Conservation (phyloP, 2,113 vertebrate genomes). For the Arvicanthis niloticus region DNA sequence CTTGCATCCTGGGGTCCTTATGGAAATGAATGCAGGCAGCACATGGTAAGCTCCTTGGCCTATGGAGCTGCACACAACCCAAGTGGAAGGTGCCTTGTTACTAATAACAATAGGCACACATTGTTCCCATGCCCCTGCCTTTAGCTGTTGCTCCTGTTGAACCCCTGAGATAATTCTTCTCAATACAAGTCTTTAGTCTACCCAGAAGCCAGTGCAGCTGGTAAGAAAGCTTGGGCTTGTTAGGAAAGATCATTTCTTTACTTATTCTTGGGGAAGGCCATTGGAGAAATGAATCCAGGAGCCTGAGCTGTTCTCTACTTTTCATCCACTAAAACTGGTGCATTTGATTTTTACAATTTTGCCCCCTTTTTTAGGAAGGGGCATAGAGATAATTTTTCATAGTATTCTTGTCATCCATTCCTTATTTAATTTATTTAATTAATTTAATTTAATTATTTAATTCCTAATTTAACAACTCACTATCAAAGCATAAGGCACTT, state of each 20-base stretch:
- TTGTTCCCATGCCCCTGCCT: neutral
- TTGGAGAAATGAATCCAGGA: neutral
- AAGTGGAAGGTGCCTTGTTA: neutral
- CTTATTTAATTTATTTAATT: no score
- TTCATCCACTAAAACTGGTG: neutral
- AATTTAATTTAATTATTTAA: no score
- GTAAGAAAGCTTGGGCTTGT: neutral
- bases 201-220: neutral
- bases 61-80: fast-evolving
- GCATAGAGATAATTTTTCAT: neutral
- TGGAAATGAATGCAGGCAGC: neutral
- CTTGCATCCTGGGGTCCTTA: neutral
- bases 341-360: neutral
- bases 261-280: constrained; percentile 24
- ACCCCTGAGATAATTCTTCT: constrained; percentile 3
- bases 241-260: neutral
- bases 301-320: neutral
- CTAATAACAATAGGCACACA: neutral
- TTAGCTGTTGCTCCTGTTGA: neutral
- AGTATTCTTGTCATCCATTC: neutral
- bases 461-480: neutral
- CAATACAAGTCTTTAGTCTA: neutral
- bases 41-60: neutral
- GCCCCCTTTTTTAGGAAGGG: neutral
- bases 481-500: neutral